Conservation (phyloP, 2,888 invertebrate species). For the Hydropsyche betteni region DNA sequence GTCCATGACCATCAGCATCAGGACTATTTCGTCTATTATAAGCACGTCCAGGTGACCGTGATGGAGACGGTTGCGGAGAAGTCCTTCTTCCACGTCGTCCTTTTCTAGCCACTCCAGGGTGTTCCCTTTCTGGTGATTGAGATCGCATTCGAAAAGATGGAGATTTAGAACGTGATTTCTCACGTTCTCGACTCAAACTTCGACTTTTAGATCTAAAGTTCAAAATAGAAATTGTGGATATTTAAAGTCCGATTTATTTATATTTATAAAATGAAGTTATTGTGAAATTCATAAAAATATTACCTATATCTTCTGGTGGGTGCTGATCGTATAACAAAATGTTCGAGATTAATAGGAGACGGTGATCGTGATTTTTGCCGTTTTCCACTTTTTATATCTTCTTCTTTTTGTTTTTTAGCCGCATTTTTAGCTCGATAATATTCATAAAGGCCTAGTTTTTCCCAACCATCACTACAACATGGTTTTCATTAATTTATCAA, state of each 20-base stretch:
- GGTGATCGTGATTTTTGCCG: constrained; percentile 80
- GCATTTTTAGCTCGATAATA: constrained; percentile 96
- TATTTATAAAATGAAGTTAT: neutral
- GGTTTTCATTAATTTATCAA: constrained; percentile 26
- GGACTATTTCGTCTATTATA: constrained; percentile 62
- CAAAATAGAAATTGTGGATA: neutral
- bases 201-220: constrained; percentile 57
- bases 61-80: constrained; percentile 16
- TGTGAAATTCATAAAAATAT: neutral
- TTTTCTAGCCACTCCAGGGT: constrained; percentile 51
- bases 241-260: too few species aligned
- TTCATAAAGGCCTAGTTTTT: constrained; percentile 95
- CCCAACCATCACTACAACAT: constrained; percentile 91
- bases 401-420: constrained; percentile 88
- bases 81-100: constrained; percentile 13
- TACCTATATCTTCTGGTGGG: constrained; percentile 79
- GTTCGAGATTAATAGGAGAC: constrained; percentile 79
- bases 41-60: constrained; percentile 19
- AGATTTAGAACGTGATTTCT: constrained; percentile 63
- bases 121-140: constrained; percentile 61
- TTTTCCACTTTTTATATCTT: constrained; percentile 77
- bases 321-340: constrained; percentile 76
- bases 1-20: constrained; percentile 54
- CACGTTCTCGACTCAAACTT: constrained; percentile 62
- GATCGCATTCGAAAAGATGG: constrained; percentile 58